Base-by-base conservation (phyloP, 2,797 vertebrate species). In the Erithacus rubecula region DNA sequence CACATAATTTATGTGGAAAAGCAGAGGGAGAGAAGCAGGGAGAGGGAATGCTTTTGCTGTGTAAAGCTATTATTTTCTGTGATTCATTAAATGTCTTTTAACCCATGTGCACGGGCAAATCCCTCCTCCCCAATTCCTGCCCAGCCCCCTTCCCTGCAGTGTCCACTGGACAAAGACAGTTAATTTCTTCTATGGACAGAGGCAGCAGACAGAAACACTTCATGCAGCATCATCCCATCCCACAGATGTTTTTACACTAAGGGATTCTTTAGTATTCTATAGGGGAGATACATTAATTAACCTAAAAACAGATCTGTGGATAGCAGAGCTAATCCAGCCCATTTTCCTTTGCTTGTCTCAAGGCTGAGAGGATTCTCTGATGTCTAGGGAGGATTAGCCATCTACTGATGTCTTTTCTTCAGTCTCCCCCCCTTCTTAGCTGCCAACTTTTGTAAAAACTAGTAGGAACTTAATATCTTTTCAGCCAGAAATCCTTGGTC, bases 1-100 rank as follows among this genome's bases (percentile, higher is more conserved):
- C 95, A 95, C 89, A 94, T 97, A 96, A 97, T 97, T 97, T 97
- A 97, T 97, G 89, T 96, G 92, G 95, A 97, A 96, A 96, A 95
- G 93, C 89, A 88, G 83, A 37, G 92, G 94, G 87, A 89, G 89
- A 83, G 84, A 94, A 87, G 81, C 81, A 90, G 76, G 62, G 89
- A 95, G 94, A 94, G 70, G 81, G 95, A 96, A 95, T 96, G 95
- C 87, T 95, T 97, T 97, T 96, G 92, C 94, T 95, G 92, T 96
- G 84, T 89, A 95, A 92, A 94, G 89, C 94, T 83, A 32, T 96
- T 97, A 94, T 95, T 96, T 96, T 97, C 97, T 97, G 97, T 95
- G 93, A 95, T 96, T 97, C 95, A 97, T 97, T 97, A 97, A 92
- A 94, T 89, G 74, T 87, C 92, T 97, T 96, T 96, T 96, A 97